Evolutionary conservation across 2,113 vertebrate species (phyloP), one percentile per base, ranked within the genome.

Genomic region (Arizona elegans): DNA sequence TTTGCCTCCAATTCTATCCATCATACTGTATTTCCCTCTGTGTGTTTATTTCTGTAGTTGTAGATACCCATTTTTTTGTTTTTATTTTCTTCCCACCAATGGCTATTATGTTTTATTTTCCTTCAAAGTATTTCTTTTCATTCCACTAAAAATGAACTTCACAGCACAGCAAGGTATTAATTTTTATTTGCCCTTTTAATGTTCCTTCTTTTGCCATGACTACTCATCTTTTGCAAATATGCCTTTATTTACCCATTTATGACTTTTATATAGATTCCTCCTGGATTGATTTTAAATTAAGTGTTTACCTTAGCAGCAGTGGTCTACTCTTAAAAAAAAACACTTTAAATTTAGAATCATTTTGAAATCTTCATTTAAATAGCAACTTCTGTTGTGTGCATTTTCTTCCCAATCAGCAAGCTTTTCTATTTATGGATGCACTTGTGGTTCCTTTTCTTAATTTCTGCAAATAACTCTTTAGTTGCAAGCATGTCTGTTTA

Each of bases 101-200:
- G 87, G 90, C 87, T 89, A 92, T 95, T 86, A 8, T 38, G 90
- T 95, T 58, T 95, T 95, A 91, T 96, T 96, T 96, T 94, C 95
- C 94, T 95, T 65, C 56, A 94, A 92, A 96, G 93, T 93, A 95
- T 96, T 94, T 94, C 93, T 94, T 90, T 89, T 90, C 94, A 93
- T 92, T 88, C 65, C 92, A 90, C 89, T 96, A 95, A 97, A 96
- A 92, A 2, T 85, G 94, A 95, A 95, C 89, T 92, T 54, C 85
- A 88, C 21, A 90, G 65, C 88, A 91, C 91, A 94, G 93, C 56
- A 94, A 81, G 88, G 92, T 21, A 38, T 81, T 81, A 38, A 15
- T 8, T 91, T 92, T 92, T 70, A 58, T 81, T 93, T 94, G 91
- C 87, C 88, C 33, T 55, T 33, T 15, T 47, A 89, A 89, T 38